Evolutionary conservation across 1,140 invertebrate species (phyloP).

Genomic region (Druon quercuslanigerum): DNA sequence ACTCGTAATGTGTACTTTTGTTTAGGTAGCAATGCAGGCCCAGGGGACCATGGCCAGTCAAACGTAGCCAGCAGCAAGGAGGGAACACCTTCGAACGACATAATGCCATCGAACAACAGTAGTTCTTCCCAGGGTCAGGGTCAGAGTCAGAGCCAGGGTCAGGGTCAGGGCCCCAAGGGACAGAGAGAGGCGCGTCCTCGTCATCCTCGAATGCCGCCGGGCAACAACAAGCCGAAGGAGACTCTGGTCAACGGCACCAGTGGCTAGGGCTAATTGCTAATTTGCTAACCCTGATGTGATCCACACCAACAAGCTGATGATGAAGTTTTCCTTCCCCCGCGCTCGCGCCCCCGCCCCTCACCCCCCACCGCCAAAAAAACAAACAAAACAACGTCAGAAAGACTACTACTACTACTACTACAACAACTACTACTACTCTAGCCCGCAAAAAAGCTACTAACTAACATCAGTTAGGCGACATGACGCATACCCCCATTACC

Average conservation of each 20-base stretch:
- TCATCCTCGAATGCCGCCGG: constrained; percentile 71
- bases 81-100: constrained; percentile 61
- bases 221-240: constrained; percentile 78
- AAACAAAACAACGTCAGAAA: neutral
- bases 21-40: constrained; percentile 69
- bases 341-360: no score
- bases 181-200: constrained; percentile 71
- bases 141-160: constrained; percentile 37
- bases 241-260: constrained; percentile 79
- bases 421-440: neutral
- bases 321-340: neutral
- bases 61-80: constrained; percentile 56
- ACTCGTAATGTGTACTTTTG: constrained; percentile 25
- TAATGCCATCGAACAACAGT: constrained; percentile 58
- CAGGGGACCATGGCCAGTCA: constrained; percentile 66
- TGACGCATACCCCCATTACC: constrained; percentile 68
- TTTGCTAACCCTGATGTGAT: no score
- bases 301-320: neutral
- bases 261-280: constrained; percentile 74
- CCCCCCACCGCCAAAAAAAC: no score
- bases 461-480: constrained; percentile 70
- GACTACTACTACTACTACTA: neutral
- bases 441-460: constrained; percentile 59
- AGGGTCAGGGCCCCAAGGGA: constrained; percentile 63
- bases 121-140: constrained; percentile 54